phyloP scores from a whole-genome alignment of 2,797 vertebrate genomes.

The Dallia pectoralis region DNA sequence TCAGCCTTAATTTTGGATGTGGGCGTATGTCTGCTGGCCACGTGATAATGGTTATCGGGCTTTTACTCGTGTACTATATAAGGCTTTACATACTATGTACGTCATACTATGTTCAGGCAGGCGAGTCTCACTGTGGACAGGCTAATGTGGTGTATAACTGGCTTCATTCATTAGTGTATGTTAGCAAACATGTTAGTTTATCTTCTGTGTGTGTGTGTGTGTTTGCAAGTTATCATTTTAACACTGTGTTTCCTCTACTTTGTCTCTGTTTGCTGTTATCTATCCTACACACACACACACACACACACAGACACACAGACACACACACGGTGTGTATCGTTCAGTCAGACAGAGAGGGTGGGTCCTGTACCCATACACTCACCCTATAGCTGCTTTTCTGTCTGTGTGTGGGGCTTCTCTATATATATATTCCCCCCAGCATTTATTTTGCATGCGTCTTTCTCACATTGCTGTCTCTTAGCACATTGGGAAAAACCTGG shows the following conservation, averaged over 20 bases:
- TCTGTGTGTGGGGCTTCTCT: conserved; percentile 5
- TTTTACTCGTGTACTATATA: neutral
- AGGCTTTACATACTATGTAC: neutral
- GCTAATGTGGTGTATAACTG: neutral
- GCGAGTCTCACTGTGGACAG: neutral
- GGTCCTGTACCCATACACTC: neutral
- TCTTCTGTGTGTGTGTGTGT: neutral
- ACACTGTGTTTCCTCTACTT: conserved; percentile 22
- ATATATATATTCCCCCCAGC: neutral
- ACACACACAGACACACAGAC: too few species aligned
- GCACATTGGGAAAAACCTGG: neutral
- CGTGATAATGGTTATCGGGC: neutral
- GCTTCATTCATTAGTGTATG: neutral
- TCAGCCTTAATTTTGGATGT: neutral
- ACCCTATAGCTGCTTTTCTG: conserved; percentile 39
- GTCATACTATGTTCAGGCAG: neutral
- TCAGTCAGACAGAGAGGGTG: conserved; percentile 9
- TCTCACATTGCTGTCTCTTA: neutral
- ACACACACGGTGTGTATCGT: conserved; percentile 46
- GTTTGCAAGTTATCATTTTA: conserved; percentile 15
- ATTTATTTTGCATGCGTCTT: neutral
- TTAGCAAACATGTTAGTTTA: neutral
- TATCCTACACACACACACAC: conserved; percentile 45
- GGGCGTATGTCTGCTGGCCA: neutral
- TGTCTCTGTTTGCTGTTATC: conserved; percentile 51